Conservation (phyloP, 1,140 invertebrate genomes). For the Onthophagus taurus region DNA sequence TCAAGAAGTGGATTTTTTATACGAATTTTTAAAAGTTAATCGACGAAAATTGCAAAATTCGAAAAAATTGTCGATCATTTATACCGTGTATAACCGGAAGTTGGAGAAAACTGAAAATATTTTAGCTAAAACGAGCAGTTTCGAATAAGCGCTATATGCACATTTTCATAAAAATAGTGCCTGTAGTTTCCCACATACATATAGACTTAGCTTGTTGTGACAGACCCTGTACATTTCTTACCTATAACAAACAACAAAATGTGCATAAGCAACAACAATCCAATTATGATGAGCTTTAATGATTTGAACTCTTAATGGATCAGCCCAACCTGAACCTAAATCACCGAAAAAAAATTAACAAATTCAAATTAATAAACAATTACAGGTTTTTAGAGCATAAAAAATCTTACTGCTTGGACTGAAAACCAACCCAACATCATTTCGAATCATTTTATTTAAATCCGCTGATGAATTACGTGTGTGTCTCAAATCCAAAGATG, state of each 20-base stretch:
- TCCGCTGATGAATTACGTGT: constrained; percentile 68
- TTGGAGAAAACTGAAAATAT: no score
- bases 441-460: constrained; percentile 62
- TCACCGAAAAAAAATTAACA: no score
- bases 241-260: constrained; percentile 92
- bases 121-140: not conserved
- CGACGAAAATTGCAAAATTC: no score
- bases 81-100: no score
- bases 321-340: constrained; percentile 61
- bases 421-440: constrained; percentile 60
- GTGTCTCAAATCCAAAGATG: constrained; percentile 74
- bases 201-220: no score
- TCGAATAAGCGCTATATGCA: no score
- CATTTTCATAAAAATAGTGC: no score
- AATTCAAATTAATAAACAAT: not conserved
- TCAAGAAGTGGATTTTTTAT: no score
- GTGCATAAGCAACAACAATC: constrained; percentile 92
- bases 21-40: no score
- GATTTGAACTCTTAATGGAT: constrained; percentile 82
- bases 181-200: not conserved
- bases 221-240: no score
- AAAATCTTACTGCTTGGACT: constrained; percentile 46
- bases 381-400: not conserved
- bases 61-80: no score
- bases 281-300: constrained; percentile 97